Evolutionary conservation across 2,797 vertebrate genomes (phyloP).

Genomic region (Chaenodraco wilsoni): DNA sequence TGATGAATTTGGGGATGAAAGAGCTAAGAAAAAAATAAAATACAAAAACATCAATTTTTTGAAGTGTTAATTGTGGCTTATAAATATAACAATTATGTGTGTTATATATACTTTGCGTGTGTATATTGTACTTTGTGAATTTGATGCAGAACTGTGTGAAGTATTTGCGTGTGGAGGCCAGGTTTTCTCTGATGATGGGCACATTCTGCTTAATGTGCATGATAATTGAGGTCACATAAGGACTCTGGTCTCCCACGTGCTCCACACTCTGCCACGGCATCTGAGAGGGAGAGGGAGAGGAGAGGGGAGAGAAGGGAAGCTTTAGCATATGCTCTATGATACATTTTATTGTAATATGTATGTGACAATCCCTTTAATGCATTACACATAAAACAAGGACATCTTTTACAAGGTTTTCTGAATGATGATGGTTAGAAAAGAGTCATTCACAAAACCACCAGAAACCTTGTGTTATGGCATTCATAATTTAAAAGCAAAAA

Average conservation of each 20-base stretch:
- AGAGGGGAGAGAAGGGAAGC: background rate
- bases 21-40: slow-evolving; percentile 82
- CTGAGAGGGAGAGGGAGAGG: slow-evolving; percentile 70
- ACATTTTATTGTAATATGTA: background rate
- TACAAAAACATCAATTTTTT: slow-evolving; percentile 24
- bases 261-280: slow-evolving; percentile 99
- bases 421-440: background rate
- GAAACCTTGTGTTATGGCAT: background rate
- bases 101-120: background rate
- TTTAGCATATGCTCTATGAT: background rate
- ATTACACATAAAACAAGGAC: slow-evolving; percentile 14
- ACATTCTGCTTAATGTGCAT: slow-evolving; percentile 99
- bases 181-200: slow-evolving; percentile 95
- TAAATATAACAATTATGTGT: background rate
- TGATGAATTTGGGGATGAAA: slow-evolving; percentile 99
- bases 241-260: slow-evolving; percentile 98
- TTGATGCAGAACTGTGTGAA: slow-evolving; percentile 99
- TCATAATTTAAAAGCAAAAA: background rate
- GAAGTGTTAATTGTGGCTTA: background rate
- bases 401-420: background rate
- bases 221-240: slow-evolving; percentile 98
- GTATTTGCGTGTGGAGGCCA: slow-evolving; percentile 97
- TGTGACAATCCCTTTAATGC: slow-evolving; percentile 6
- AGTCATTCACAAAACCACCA: slow-evolving; percentile 3
- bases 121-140: slow-evolving; percentile 91